phyloP scores from a whole-genome alignment of 1,140 invertebrate species.

The Metaphire vulgaris region DNA sequence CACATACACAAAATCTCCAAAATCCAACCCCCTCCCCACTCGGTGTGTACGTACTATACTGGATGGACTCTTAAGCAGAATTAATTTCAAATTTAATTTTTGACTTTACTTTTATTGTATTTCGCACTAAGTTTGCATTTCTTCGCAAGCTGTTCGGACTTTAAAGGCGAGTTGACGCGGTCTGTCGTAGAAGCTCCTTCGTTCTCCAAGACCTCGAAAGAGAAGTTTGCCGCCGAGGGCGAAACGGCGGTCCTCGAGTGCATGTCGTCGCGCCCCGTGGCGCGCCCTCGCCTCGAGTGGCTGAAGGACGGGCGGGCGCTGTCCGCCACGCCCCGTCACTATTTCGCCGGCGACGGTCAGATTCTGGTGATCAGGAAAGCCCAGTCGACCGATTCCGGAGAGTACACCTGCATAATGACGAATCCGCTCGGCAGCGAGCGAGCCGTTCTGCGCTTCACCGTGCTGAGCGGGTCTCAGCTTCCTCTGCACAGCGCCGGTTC shows the following conservation, averaged over 20 bases:
- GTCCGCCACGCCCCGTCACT: slow-evolving; percentile 62
- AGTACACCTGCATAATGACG: slow-evolving; percentile 79
- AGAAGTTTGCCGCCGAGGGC: slow-evolving; percentile 50
- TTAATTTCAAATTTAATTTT: too few relatives aligned
- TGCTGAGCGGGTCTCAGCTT: neutral
- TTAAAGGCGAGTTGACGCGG: too few relatives aligned
- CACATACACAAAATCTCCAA: too few relatives aligned
- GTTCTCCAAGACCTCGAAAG: neutral
- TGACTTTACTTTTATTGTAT: too few relatives aligned
- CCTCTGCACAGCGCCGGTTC: neutral
- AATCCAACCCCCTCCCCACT: too few relatives aligned
- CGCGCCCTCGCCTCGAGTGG: slow-evolving; percentile 82
- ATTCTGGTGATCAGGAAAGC: slow-evolving; percentile 77
- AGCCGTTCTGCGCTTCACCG: neutral
- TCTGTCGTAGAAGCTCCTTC: neutral
- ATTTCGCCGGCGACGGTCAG: slow-evolving; percentile 77
- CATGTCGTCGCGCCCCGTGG: slow-evolving; percentile 60
- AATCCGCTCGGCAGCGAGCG: slow-evolving; percentile 68
- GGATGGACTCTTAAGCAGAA: too few relatives aligned
- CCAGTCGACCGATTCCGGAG: slow-evolving; percentile 65
- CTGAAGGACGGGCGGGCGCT: slow-evolving; percentile 73
- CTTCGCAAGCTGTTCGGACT: too few relatives aligned
- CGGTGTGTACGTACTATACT: too few relatives aligned
- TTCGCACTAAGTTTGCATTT: too few relatives aligned
- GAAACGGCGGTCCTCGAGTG: slow-evolving; percentile 79